Base-by-base conservation (phyloP, 1,140 invertebrate genomes). In the Gonioctena quinquepunctata region DNA sequence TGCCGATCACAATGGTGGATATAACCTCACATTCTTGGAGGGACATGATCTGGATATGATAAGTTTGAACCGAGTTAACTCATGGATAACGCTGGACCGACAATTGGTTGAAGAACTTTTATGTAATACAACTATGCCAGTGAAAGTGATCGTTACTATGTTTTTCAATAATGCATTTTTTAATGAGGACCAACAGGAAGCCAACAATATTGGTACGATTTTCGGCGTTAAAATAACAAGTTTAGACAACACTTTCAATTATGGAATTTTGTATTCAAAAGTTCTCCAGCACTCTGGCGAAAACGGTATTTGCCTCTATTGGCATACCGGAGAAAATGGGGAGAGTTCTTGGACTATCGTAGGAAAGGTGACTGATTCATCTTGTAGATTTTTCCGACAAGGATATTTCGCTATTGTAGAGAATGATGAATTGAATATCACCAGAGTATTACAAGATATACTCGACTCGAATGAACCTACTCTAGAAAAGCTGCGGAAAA, bases 101-200 rank as follows among this genome's bases (percentile, higher is more conserved):
- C n/a, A n/a, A n/a, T n/a, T n/a, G n/a, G n/a, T n/a, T n/a, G n/a
- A n/a, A n/a, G n/a, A n/a, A n/a, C n/a, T n/a, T n/a, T n/a, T n/a
- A n/a, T n/a, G n/a, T n/a, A n/a, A n/a, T n/a, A n/a, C n/a, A n/a
- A n/a, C n/a, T n/a, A n/a, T n/a, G 11, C 2, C 33, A 11, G 11
- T 11, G 2, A 26, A 54, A 28, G 21, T 63, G 7, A 69, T 52
- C 3, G 18, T 62, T 19, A 52, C 49, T 18, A 19, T 27, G 13
- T 25, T 69, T 18, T 27, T 26, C 13, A 62, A 62, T 21, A 19
- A 62, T n/a, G 33, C 33, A 23, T 48, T 69, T 5, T 48, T 69
- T n/a, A 48, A 52, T 1, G 8, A 59, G 21, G 19, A 42, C 3
- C 18, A 7, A 6, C n/a, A 26, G 11, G 21, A 16, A 3, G 18